Conservation (phyloP, 1,140 invertebrate genomes). For the Eueides isabella region DNA sequence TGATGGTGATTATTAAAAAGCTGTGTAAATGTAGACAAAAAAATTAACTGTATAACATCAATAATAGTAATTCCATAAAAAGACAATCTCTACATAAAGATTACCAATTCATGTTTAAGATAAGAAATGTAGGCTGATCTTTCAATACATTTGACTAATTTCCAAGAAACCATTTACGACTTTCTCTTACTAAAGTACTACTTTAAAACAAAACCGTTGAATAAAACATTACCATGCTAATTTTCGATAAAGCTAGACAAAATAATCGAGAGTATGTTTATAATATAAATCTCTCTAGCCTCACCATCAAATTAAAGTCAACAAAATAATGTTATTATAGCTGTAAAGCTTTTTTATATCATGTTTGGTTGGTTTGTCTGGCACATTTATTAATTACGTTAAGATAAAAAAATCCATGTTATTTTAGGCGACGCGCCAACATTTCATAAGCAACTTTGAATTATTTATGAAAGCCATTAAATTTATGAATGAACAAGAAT, state of each 20-base stretch:
- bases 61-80: neutral
- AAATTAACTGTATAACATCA: neutral
- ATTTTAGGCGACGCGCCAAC: constrained; percentile 2
- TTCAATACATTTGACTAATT: neutral
- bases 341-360: neutral
- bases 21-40: neutral
- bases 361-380: constrained; percentile 8
- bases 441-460: neutral
- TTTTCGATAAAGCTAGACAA: neutral
- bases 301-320: neutral
- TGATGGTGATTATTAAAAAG: neutral
- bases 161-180: neutral
- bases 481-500: neutral
- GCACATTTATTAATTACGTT: neutral
- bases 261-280: neutral
- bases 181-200: neutral
- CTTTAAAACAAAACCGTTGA: neutral
- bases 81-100: neutral
- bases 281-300: neutral
- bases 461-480: constrained; percentile 1
- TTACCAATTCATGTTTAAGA: neutral
- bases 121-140: too few species aligned
- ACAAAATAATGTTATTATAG: neutral
- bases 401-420: neutral
- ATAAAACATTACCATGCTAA: neutral